Evolutionary conservation across 1,140 invertebrate genomes (phyloP).

Genomic region (Caenorhabditis brenneri): DNA sequence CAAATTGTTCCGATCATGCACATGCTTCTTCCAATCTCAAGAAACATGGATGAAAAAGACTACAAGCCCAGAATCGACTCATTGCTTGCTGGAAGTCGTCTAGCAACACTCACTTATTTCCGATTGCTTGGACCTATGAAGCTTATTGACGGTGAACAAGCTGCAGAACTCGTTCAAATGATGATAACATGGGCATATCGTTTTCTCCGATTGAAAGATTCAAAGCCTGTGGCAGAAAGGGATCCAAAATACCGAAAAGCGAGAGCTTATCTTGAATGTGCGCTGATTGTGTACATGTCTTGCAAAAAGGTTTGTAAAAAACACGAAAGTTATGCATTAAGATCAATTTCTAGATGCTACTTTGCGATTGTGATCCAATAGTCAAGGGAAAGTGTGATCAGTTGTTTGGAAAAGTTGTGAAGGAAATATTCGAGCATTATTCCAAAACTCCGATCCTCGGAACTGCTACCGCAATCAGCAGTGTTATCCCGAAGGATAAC

Average conservation of each 20-base stretch:
- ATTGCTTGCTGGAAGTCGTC: not conserved
- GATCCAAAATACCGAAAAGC: not conserved
- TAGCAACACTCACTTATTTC: not conserved
- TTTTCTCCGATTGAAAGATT: not conserved
- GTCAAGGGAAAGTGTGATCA: not conserved
- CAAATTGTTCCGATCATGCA: slow-evolving; percentile 11
- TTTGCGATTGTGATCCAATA: not conserved
- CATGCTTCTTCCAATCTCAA: not conserved
- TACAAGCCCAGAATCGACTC: not conserved
- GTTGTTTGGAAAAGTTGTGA: slow-evolving; percentile 2
- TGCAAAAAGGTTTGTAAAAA: not conserved
- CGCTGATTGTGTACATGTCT: slow-evolving; percentile 5
- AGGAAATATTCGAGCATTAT: slow-evolving; percentile 7
- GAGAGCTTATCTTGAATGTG: slow-evolving; percentile 19
- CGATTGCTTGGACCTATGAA: slow-evolving; percentile 8
- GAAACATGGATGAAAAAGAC: not conserved
- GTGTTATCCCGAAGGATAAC: not conserved
- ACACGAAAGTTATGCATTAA: too few relatives aligned
- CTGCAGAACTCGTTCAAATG: not conserved
- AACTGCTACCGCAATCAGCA: slow-evolving; percentile 6
- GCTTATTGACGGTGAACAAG: not conserved
- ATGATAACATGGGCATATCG: not conserved
- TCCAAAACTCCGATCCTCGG: not conserved
- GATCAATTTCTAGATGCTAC: not conserved
- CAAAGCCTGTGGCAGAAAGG: not conserved